Base-by-base conservation (phyloP, 2,888 invertebrate species). In the Argyra leucocephala region DNA sequence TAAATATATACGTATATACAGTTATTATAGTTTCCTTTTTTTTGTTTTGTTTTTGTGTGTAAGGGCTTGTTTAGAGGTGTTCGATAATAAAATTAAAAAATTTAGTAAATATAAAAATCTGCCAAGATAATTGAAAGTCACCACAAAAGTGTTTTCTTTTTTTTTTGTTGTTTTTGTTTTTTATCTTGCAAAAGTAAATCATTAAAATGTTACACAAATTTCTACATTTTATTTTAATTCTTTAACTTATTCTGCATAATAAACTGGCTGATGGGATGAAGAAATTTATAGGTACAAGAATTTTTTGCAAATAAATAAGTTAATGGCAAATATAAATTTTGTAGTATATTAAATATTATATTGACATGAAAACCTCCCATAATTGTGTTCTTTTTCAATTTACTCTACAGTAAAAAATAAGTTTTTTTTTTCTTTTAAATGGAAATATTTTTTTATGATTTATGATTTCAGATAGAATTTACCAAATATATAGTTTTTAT, bases 121-220 rank as follows among this genome's bases (percentile, higher is more conserved):
- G 12, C 6, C 15, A 48, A 48, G 48, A 48, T 48, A 48, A 48
- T 48, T 48, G 48, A 48, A 48, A 48, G 48, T 48, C 48, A 48
- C 48, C 48, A 48, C 48, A 48, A 48, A 48, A 31, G 7, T 31
- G 12, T 31, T 31, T 31, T 31, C 31, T 31, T 12, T 31, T 31
- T 31, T 12, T 48, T 48, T n/a, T 48, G 48, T 48, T 48, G 12
- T 48, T 48, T 18, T 6, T 26, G 26, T 37, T 10, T 37, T 37
- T 37, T 15, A 37, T 15, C 12, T 48, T 48, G 48, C 48, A 48
- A 48, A 48, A 48, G 48, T 48, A 48, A 48, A 48, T 48, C 48
- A 48, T 48, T 48, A 48, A 48, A 48, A 48, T 48, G 48, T 48
- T 48, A 48, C 48, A 48, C 18, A 48, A 48, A 48, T 48, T 48